Percentiles rank a stretch among this genome's conserved stretches.
phyloP scores from a whole-genome alignment of 2,797 vertebrate species.

The Macropodus opercularis region DNA sequence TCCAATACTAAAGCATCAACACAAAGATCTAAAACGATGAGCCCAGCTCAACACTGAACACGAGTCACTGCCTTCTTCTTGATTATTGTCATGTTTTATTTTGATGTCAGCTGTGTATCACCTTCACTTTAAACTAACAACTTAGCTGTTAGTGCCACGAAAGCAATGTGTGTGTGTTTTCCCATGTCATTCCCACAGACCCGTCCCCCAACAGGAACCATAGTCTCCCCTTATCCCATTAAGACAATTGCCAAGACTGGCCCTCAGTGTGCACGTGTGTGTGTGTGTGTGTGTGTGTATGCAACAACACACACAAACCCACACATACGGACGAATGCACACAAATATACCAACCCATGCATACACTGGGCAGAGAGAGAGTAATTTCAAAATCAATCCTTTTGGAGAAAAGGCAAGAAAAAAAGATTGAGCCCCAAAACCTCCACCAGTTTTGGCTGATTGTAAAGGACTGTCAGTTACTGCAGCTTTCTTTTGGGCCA shows the following conservation, averaged over 20 bases:
- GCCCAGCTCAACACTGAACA: neutral
- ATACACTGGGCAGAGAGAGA: constrained; percentile 54
- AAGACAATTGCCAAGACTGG: constrained; percentile 77
- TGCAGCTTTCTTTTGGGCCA: constrained; percentile 79
- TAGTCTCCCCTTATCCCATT: constrained; percentile 77
- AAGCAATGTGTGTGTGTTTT: constrained; percentile 65
- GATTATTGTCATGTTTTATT: constrained; percentile 1
- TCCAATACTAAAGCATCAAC: constrained; percentile 17
- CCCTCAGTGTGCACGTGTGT: constrained; percentile 50
- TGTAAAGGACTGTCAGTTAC: constrained; percentile 86
- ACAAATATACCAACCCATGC: constrained; percentile 51
- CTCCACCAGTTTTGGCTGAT: constrained; percentile 78
- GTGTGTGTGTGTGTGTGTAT: neutral
- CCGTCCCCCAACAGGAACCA: constrained; percentile 77
- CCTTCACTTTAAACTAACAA: constrained; percentile 45
- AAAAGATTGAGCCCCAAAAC: constrained; percentile 60
- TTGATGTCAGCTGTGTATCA: constrained; percentile 24
- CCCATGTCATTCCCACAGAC: constrained; percentile 81
- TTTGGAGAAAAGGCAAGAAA: constrained; percentile 50
- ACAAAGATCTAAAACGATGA: neutral
- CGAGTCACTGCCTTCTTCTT: neutral
- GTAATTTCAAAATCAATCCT: constrained; percentile 74
- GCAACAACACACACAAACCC: neutral
- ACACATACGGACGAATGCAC: constrained; percentile 43
- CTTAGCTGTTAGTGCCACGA: constrained; percentile 44